Base-by-base conservation (phyloP, 2,888 invertebrate genomes). In the Campaea margaritaria region DNA sequence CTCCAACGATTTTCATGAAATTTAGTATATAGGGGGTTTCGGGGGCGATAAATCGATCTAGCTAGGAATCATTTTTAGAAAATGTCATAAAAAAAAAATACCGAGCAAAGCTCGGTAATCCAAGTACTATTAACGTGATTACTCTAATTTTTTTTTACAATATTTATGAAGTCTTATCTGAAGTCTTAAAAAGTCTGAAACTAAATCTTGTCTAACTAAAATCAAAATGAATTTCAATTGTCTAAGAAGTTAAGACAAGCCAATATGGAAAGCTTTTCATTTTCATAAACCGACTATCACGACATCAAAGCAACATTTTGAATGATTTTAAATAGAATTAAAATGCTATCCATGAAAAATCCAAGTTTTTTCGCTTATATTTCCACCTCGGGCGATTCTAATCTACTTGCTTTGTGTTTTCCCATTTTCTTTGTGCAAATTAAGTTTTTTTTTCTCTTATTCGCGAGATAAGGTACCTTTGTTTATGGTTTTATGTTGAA, bases 321-420 rank as follows among this genome's bases (percentile, higher is more conserved):
- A 52, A 52, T 52, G 38, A 44, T 55, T 59, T 56, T 41, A 55
- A 54, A 62, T 38, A 42, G 49, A 57, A 53, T 62, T 57, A 57
- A 53, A 61, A 43, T 41, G 52, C 39, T 50, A 38, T 55, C 15
- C 34, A 15, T 44, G 47, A 64, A 49, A 51, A 46, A 28, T 39
- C 43, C 53, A 56, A 58, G 55, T 61, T 61, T 62, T 61, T 7
- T 55, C 51, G 50, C 39, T 58, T 27, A 51, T 50, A 55, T 60
- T 60, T 58, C n/a, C 36, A 54, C 62, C 62, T 38, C 38, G 51
- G 52, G 55, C 48, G 60, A 54, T 64, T 60, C 41, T 50, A 60
- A 67, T 67, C 62, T 54, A 42, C 34, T 51, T 36, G 54, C 62
- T 59, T 55, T 62, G 58, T 61, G 57, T 49, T 60, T 21, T 55